Evolutionary conservation across 2,113 vertebrate genomes (phyloP), one percentile per base, ranked within the genome.

Genomic region (Myotis davidii): DNA sequence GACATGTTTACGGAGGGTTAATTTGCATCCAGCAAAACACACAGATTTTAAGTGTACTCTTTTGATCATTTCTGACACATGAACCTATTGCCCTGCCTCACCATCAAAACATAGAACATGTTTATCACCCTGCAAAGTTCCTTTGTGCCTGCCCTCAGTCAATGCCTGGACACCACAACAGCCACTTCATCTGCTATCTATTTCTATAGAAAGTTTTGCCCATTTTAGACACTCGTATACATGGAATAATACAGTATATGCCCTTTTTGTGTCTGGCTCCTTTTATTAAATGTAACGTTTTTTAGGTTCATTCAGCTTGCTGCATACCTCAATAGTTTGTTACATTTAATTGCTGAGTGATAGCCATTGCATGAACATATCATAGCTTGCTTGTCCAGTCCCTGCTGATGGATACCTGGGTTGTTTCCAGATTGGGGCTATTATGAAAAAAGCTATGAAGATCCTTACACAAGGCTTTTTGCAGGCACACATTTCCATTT

Each of bases 1-100:
- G 52, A 89, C 74, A 54, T 69, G 23, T 42, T 64, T 39, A 61
- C 23, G 76, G 50, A 54, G 18, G 42, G 17, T 32, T 94, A 90
- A 82, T 4, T 70, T 91, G n/a, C 9, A 77, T 72, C 8, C 20
- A 56, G 25, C 56, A 64, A 78, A 65, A 83, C 18, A 74, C 0
- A 77, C 17, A 9, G 5, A 54, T 56, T 56, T 56, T 45, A 69
- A 76, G 12, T 34, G 6, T 45, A 34, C 0, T 1, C 5, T 67
- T 72, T 89, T 37, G 21, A 86, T 90, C 59, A 72, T 72, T 85
- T 86, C 90, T 93, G 82, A 90, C 42, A 77, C 48, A 48, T 39
- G 45, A 72, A 90, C 29, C 17, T 29, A 48, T 88, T 27, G 6
- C 6, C 20, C 10, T 4, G 8, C 12, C 27, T 83, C 8, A 3